Percentiles rank a stretch among this genome's conserved stretches.
phyloP scores from a whole-genome alignment of 2,797 vertebrate genomes.

The Echiichthys vipera region DNA sequence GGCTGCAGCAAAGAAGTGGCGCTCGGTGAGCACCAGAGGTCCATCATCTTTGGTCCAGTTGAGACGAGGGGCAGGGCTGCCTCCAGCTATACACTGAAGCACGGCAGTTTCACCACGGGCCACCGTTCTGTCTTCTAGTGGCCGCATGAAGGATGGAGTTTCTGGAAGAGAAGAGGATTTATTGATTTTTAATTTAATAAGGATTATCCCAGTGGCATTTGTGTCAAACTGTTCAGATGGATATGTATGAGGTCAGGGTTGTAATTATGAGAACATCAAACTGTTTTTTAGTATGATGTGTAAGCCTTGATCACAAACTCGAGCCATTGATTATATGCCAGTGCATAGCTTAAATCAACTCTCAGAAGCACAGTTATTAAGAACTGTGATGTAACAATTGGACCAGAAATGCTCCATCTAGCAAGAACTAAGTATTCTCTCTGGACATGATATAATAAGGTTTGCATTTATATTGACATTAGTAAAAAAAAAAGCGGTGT shows the following conservation, averaged over 20 bases:
- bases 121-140: slow-evolving; percentile 91
- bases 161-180: slow-evolving; percentile 81
- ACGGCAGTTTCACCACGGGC: slow-evolving; percentile 96
- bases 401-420: not conserved
- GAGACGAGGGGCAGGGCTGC: slow-evolving; percentile 92
- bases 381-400: not conserved
- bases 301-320: not conserved
- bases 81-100: slow-evolving; percentile 96
- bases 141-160: slow-evolving; percentile 93
- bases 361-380: slow-evolving; percentile 5
- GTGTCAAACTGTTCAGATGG: not conserved
- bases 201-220: not conserved
- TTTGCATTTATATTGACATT: slow-evolving; percentile 5
- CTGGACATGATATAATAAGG: not conserved
- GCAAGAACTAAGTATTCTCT: slow-evolving; percentile 2
- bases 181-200: slow-evolving; percentile 22
- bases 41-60: slow-evolving; percentile 99
- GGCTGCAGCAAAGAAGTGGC: slow-evolving; percentile 97
- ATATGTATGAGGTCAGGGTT: not conserved
- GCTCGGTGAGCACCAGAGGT: slow-evolving; percentile 91
- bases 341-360: not conserved
- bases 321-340: slow-evolving; percentile 15
- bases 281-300: not conserved
- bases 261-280: not conserved
- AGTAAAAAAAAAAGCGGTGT: slow-evolving; percentile 26